Base-by-base conservation (phyloP, 2,888 invertebrate genomes). In the Argynnis bischoffii region DNA sequence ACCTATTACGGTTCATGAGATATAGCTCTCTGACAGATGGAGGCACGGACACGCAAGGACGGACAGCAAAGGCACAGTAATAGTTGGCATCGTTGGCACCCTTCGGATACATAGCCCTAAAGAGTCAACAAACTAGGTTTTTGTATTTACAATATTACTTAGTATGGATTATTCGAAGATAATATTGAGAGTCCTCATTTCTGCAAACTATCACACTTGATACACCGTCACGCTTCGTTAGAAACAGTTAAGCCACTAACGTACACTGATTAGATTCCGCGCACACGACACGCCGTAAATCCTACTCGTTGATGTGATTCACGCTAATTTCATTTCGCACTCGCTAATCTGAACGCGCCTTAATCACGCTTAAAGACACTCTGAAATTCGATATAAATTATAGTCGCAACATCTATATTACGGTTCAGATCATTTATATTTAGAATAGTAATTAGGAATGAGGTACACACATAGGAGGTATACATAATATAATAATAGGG, bases 271-370 rank as follows among this genome's bases (percentile, higher is more conserved):
- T 91, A 87, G 88, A 92, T 90, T 90, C 85, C 80, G 82, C 85
- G 59, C 60, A 66, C 60, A 60, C 66, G 61, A 61, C 61, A 61
- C 51, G 41, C 78, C 83, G 87, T 89, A 89, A 90, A 91, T 92
- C 89, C 86, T 76, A 77, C 80, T 74, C 80, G 77, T 78, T 88
- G 90, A 91, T 89, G 90, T 90, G 90, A 92, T 92, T 91, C 90
- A 91, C 88, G 83, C 83, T 91, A 90, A 92, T 91, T 90, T 90
- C 87, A 89, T 92, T 90, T 87, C 85, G 78, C 77, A 76, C 79
- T 72, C 74, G 73, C 78, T 71, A 80, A 81, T 85, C 83, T 86
- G 83, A 86, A 85, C 85, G 82, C 81, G 78, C 83, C 84, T 89
- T 90, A 88, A 90, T 90, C 88, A 90, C 80, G 80, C 81, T 80